phyloP scores from a whole-genome alignment of 2,113 vertebrate genomes.

The Myocastor coypus region DNA sequence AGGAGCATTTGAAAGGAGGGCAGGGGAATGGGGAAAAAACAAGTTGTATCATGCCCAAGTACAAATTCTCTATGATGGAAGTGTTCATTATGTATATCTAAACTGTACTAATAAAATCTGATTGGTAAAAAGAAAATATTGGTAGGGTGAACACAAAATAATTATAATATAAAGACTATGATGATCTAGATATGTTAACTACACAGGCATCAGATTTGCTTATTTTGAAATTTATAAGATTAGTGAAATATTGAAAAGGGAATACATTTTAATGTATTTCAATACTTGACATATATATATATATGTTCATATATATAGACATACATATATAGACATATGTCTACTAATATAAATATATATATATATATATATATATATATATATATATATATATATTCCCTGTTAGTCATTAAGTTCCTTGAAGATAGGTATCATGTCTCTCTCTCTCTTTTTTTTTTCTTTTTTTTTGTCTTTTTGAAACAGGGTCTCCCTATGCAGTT shows the following conservation, averaged over 20 bases:
- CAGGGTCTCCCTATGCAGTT: no score
- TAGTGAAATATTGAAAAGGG: background rate
- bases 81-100: background rate
- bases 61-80: no score
- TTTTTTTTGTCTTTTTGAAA: no score
- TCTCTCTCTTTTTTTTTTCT: no score
- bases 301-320: background rate
- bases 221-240: slow-evolving; percentile 23
- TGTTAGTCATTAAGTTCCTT: background rate
- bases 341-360: background rate
- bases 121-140: slow-evolving; percentile 11
- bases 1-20: no score
- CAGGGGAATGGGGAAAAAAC: no score
- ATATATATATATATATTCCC: background rate
- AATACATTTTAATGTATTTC: background rate
- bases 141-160: slow-evolving; percentile 35
- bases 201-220: background rate
- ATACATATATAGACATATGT: background rate
- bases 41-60: no score
- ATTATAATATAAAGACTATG: slow-evolving; percentile 44
- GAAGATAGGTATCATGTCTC: background rate
- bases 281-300: background rate
- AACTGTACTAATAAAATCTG: background rate
- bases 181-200: background rate
- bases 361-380: background rate